Evolutionary conservation across 2,797 vertebrate species (phyloP), one percentile per base, ranked within the genome.

Genomic region (Notolabrus celidotus): DNA sequence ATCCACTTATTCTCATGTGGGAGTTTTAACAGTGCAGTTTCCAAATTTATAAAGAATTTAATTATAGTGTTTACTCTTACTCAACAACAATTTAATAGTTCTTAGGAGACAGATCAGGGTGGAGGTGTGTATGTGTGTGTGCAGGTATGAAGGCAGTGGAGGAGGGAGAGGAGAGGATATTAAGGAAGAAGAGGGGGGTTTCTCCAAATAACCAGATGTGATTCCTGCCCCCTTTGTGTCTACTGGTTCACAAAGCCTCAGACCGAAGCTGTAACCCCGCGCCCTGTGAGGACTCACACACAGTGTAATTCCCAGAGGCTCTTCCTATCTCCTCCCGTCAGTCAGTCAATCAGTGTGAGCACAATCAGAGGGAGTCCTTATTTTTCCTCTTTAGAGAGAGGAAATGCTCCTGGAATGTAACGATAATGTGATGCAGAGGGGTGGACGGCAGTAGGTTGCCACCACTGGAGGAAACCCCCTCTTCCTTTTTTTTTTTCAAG

Each of bases 191-290:
- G 25, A 33, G 7, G 70, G n/a, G 60, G 12, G 49, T 20, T 33
- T n/a, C 31, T 74, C 46, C n/a, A 81, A 87, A 82, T 68, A 88
- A 80, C 79, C 87, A 85, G 88, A 89, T 90, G 84, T 86, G 83
- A 85, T 88, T 86, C 47, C 52, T 75, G 73, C 63, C 74, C 66
- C 70, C 73, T 88, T 90, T 90, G 87, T 87, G 85, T 87, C 81
- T 83, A 79, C 64, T 67, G 64, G 74, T 88, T 88, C 74, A 90
- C 85, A 90, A 90, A 89, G 81, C 78, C 59, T 71, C 76, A 82
- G 80, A 82, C 80, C 41, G 45, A 86, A 86, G 72, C 66, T 73
- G 20, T 77, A 82, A 87, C 82, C 78, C 74, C 0, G 23, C 36
- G 39, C 62, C 77, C 63, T 22, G 53, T 2, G 8, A 73, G 77